Evolutionary conservation across 2,113 vertebrate genomes (phyloP), one percentile per base, ranked within the genome.

Genomic region (Mesembrinibis cayennensis): DNA sequence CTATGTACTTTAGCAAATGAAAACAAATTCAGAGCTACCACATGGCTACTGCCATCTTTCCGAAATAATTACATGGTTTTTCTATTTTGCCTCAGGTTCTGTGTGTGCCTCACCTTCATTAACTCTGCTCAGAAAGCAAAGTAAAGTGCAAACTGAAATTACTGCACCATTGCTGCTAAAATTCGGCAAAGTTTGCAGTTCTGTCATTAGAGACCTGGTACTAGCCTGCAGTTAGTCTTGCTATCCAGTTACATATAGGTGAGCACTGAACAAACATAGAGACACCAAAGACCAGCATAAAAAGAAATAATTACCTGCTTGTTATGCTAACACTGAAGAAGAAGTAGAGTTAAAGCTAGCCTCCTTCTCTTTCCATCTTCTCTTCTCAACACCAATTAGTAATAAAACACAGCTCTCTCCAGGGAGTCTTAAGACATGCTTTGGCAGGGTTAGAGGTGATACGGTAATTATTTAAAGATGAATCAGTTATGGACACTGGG

Each of bases 391-490:
- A 56, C 77, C 96, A 95, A 89, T 96, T 95, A 95, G 86, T 76
- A 72, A 72, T 63, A 89, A 93, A 95, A 49, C 36, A 61, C 0
- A 2, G 8, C 58, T 94, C 66, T 84, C 87, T 93, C 89, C 44
- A 65, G 89, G 90, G 93, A 94, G 40, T 87, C 83, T 92, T 97
- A 67, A 89, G 92, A 87, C 78, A 72, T 34, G 30, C 85, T 86
- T 95, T 90, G 56, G 30, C 65, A 82, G 73, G 95, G 93, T 96
- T 96, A 95, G 84, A 96, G 97, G 94, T 96, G 87, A 72, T 94
- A 80, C 38, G 56, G 32, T 97, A 97, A 97, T 97, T 96, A 82
- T 91, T 96, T 89, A 82, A 96, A 87, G 77, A 92, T 94, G 44
- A 94, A 94, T 96, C 82, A 92, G 66, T 96, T 95, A 94, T 49